phyloP scores from a whole-genome alignment of 2,888 invertebrate genomes.

The Ypsolopha scabrella region DNA sequence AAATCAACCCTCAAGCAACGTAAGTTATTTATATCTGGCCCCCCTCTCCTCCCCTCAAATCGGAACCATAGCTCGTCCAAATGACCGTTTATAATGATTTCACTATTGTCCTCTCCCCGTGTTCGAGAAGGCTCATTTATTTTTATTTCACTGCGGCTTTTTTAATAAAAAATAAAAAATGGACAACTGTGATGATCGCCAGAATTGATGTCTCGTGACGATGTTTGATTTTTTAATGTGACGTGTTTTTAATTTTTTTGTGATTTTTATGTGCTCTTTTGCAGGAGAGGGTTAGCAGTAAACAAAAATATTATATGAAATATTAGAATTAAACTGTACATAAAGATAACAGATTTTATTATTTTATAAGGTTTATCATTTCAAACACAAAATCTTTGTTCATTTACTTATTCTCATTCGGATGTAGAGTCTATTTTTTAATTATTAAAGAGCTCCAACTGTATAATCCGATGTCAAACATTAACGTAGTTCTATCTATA shows the following conservation, averaged over 20 bases:
- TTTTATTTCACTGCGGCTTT: constrained; percentile 56
- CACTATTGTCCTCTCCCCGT: constrained; percentile 63
- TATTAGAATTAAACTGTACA: no score
- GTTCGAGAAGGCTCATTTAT: constrained; percentile 57
- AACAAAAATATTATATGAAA: no score
- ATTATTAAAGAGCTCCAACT: no score
- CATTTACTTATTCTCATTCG: not conserved
- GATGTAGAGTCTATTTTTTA: not conserved
- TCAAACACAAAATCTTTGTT: no score
- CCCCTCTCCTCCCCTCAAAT: constrained; percentile 26
- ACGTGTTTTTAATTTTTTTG: not conserved
- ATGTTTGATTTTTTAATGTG: constrained; percentile 33
- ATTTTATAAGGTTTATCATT: no score
- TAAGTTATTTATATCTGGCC: constrained; percentile 34
- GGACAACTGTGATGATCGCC: constrained; percentile 38
- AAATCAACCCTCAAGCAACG: constrained; percentile 28
- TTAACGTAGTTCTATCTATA: no score
- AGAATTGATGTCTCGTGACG: constrained; percentile 46
- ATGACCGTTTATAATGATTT: constrained; percentile 66
- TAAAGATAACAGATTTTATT: no score
- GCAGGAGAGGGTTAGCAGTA: no score
- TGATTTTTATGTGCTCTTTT: not conserved
- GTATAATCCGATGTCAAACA: no score
- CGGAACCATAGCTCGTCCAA: constrained; percentile 43
- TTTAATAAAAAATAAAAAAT: constrained; percentile 48